Percentiles rank a stretch among this genome's conserved stretches.
phyloP scores from a whole-genome alignment of 2,888 invertebrate species.

The Aleiodes alternator region DNA sequence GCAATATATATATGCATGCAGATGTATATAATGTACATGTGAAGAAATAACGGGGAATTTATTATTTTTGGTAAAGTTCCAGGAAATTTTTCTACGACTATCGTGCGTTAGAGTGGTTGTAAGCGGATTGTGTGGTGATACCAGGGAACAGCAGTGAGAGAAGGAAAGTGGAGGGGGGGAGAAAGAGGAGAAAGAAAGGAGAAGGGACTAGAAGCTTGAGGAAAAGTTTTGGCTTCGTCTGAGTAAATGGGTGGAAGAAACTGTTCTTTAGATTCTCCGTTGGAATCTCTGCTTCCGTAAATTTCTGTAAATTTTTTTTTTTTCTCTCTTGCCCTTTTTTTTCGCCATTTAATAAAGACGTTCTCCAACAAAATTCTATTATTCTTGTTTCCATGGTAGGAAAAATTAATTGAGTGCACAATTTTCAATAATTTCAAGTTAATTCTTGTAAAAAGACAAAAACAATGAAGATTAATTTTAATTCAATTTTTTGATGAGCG shows the following conservation, averaged over 20 bases:
- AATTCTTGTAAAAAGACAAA: no score
- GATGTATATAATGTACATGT: constrained; percentile 42
- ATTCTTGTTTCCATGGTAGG: no score
- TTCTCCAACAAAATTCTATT: no score
- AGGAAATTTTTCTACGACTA: constrained; percentile 55
- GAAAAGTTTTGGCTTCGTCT: constrained; percentile 34
- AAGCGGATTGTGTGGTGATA: constrained; percentile 53
- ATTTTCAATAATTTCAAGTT: no score
- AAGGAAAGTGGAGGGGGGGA: constrained; percentile 11
- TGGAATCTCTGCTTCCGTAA: not conserved
- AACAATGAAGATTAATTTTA: no score
- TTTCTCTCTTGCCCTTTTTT: not conserved
- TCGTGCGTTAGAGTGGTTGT: constrained; percentile 51
- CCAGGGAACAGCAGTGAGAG: constrained; percentile 36
- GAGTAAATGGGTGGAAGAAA: constrained; percentile 50
- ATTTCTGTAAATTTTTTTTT: constrained; percentile 2
- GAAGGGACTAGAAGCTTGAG: constrained; percentile 41
- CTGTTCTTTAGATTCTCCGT: constrained; percentile 6
- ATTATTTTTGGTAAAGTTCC: constrained; percentile 56
- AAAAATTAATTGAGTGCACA: no score
- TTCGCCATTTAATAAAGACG: no score
- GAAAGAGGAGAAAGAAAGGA: constrained; percentile 33
- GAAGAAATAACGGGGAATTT: constrained; percentile 54
- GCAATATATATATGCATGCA: constrained; percentile 40
- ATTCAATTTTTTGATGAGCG: no score